Evolutionary conservation across 2,113 vertebrate species (phyloP), one percentile per base, ranked within the genome.

Genomic region (Xenopus borealis): DNA sequence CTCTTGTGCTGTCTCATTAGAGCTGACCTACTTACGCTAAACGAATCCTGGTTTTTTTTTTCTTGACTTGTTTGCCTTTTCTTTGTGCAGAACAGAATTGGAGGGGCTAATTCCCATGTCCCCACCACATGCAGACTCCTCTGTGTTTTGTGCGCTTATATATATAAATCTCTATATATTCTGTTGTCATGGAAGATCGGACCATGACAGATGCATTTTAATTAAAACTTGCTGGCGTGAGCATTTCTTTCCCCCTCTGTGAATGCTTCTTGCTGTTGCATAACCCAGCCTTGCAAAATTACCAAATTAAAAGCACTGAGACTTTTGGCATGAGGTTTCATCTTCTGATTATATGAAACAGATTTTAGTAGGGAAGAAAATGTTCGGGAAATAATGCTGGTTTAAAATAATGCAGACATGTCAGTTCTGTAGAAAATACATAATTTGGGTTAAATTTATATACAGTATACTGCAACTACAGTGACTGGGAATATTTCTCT

Each of bases 1-100:
- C 14, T 12, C 81, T 83, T 72, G 80, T 13, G 1, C 66, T 61
- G 52, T 81, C 72, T 84, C 79, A 80, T 83, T 83, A 78, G 73
- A 86, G 75, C 69, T 85, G 82, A 88, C 78, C 78, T 80, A 86
- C 83, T 89, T 81, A 82, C 67, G 52, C 50, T 80, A 80, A 81
- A 83, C 62, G 40, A 70, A 80, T 78, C 30, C 81, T 64, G 58
- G n/a, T n/a, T 27, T 57, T 70, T 27, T 2, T 27, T 76, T 76
- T 76, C 59, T 71, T 82, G 71, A 69, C 52, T 82, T 78, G 83
- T 78, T 82, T 63, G 4, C 23, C 78, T 72, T 72, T 3, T 44
- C 74, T 76, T 78, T 64, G 74, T 73, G 72, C 33, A 17, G 58
- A 55, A 50, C 45, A 8, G 23, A 9, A 20, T 20, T 62, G 59